Conservation (phyloP, 2,797 vertebrate genomes). For the Takifugu ocellatus region DNA sequence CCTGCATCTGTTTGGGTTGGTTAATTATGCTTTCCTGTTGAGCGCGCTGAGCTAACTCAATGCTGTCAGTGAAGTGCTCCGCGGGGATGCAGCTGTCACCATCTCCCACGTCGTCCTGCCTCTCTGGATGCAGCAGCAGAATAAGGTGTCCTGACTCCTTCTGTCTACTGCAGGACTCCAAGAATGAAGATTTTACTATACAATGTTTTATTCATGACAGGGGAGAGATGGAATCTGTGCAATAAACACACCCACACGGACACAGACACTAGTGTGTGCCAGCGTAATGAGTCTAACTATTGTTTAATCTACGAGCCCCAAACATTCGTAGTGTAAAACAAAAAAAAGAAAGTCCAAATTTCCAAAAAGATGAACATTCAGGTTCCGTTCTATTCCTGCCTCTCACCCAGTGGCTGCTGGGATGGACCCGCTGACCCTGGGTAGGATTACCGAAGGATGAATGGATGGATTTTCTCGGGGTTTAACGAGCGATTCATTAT, state of each 20-base stretch:
- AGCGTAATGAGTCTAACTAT: background rate
- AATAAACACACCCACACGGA: slow-evolving; percentile 18
- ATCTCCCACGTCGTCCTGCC: slow-evolving; percentile 18
- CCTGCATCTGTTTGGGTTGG: slow-evolving; percentile 40
- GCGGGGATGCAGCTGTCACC: slow-evolving; percentile 56
- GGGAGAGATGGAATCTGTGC: slow-evolving; percentile 5
- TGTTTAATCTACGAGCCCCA: background rate
- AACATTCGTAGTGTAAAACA: background rate
- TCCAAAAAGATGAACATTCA: background rate
- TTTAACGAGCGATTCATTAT: background rate
- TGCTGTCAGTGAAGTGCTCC: slow-evolving; percentile 65
- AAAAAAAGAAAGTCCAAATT: background rate
- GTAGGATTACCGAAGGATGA: too few species aligned
- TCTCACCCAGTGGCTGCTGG: too few species aligned
- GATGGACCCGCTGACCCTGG: too few species aligned
- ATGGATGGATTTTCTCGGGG: too few species aligned
- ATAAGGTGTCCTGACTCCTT: background rate
- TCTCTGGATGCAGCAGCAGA: slow-evolving; percentile 1
- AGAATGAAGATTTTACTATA: slow-evolving; percentile 11
- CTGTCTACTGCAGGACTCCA: slow-evolving; percentile 4
- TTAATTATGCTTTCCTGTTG: slow-evolving; percentile 56
- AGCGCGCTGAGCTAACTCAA: slow-evolving; percentile 62
- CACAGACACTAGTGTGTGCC: background rate
- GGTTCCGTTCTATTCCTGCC: too few species aligned
- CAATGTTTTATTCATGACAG: slow-evolving; percentile 15